phyloP scores from a whole-genome alignment of 2,797 vertebrate genomes.

The Crocidura indochinensis region DNA sequence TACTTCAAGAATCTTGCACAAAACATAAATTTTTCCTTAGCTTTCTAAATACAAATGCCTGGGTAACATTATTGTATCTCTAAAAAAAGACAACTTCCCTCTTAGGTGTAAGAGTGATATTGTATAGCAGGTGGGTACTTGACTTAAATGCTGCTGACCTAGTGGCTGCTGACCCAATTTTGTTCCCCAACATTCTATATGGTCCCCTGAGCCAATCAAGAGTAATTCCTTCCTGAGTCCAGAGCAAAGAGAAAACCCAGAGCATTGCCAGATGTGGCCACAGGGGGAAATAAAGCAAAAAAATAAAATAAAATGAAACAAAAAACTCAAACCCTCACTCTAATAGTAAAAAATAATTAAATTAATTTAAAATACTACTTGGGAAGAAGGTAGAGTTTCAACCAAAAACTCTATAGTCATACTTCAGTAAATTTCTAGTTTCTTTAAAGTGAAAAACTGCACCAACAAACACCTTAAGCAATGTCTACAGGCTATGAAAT shows the following conservation, averaged over 20 bases:
- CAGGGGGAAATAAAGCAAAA: too few species aligned
- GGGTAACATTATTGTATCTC: background rate
- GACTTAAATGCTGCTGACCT: too few species aligned
- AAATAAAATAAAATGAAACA: too few species aligned
- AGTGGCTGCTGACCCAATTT: too few species aligned
- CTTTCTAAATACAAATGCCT: conserved; percentile 8
- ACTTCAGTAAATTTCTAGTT: conserved; percentile 33
- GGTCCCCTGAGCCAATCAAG: too few species aligned
- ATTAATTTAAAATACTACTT: background rate
- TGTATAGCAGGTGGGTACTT: too few species aligned
- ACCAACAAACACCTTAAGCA: background rate
- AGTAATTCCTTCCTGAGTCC: too few species aligned
- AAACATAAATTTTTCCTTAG: background rate
- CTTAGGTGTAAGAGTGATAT: too few species aligned
- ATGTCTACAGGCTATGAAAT: conserved; percentile 41
- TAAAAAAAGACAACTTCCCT: background rate
- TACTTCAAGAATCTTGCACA: background rate
- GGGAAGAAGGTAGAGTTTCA: background rate
- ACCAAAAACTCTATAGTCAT: background rate
- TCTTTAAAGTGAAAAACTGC: background rate
- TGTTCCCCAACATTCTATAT: too few species aligned
- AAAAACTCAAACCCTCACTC: background rate
- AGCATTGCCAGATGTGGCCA: too few species aligned
- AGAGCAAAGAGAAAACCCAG: too few species aligned
- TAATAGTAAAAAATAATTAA: background rate